Percentiles rank a stretch among this genome's conserved stretches.
Evolutionary conservation across 2,797 vertebrate genomes (phyloP).

Genomic region (Amblyopsis hoosieri): DNA sequence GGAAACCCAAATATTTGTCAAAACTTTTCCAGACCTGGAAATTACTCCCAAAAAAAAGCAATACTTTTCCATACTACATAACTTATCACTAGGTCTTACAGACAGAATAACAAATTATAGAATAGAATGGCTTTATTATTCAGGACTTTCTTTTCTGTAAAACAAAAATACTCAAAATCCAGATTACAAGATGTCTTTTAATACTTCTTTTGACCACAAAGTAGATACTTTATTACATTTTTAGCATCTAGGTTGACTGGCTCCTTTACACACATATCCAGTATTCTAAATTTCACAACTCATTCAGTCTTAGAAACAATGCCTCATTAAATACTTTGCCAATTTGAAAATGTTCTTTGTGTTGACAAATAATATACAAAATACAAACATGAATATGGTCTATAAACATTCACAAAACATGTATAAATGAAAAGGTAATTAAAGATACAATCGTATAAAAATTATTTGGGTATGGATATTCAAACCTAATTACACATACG

Average conservation of each 20-base stretch:
- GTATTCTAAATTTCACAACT: neutral
- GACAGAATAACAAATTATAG: too few relatives aligned
- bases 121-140: too few relatives aligned
- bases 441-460: conserved; percentile 32
- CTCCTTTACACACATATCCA: neutral
- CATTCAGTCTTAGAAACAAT: neutral
- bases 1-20: too few relatives aligned
- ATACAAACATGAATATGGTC: too few relatives aligned
- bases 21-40: too few relatives aligned
- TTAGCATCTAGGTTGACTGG: neutral
- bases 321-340: too few relatives aligned
- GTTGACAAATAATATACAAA: too few relatives aligned
- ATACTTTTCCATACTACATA: too few relatives aligned
- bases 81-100: too few relatives aligned
- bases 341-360: too few relatives aligned
- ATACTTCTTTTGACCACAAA: conserved; percentile 22
- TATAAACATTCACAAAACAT: conserved; percentile 4
- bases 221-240: too few relatives aligned
- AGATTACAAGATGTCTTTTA: conserved; percentile 40
- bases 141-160: neutral
- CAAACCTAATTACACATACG: conserved; percentile 33
- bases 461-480: conserved; percentile 17
- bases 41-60: too few relatives aligned
- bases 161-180: conserved; percentile 15
- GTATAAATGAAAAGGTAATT: conserved; percentile 14